phyloP scores from a whole-genome alignment of 2,113 vertebrate genomes.

The Melospiza melodia region DNA sequence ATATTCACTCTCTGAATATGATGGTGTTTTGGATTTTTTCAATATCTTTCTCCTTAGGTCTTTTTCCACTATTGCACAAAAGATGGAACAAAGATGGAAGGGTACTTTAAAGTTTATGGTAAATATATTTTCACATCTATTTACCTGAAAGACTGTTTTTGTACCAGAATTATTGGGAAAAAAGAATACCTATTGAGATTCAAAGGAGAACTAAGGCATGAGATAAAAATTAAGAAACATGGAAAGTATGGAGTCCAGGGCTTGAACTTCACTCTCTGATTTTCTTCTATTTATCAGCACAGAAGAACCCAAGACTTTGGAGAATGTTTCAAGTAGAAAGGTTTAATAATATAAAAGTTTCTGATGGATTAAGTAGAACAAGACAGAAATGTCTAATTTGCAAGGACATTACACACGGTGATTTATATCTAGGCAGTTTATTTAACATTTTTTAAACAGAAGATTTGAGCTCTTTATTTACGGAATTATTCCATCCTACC shows the following conservation, averaged over 20 bases:
- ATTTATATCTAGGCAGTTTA: neutral
- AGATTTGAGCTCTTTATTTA: neutral
- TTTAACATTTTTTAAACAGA: neutral
- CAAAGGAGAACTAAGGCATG: neutral
- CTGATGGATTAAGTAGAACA: neutral
- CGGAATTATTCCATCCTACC: neutral
- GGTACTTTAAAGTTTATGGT: neutral
- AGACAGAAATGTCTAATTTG: neutral
- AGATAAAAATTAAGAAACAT: neutral
- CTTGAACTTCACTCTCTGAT: neutral
- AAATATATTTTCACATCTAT: neutral
- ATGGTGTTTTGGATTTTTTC: neutral
- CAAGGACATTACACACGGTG: neutral
- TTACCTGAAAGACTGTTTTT: neutral
- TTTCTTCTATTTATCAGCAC: neutral
- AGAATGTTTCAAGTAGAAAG: neutral
- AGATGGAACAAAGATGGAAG: neutral
- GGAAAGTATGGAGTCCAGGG: neutral
- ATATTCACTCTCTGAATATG: neutral
- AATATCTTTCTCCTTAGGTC: neutral
- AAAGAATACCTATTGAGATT: neutral
- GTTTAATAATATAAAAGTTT: neutral
- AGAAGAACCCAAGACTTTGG: neutral
- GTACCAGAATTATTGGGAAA: neutral
- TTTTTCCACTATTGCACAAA: neutral